phyloP scores from a whole-genome alignment of 2,888 invertebrate genomes.

The Tenthredo amoena region DNA sequence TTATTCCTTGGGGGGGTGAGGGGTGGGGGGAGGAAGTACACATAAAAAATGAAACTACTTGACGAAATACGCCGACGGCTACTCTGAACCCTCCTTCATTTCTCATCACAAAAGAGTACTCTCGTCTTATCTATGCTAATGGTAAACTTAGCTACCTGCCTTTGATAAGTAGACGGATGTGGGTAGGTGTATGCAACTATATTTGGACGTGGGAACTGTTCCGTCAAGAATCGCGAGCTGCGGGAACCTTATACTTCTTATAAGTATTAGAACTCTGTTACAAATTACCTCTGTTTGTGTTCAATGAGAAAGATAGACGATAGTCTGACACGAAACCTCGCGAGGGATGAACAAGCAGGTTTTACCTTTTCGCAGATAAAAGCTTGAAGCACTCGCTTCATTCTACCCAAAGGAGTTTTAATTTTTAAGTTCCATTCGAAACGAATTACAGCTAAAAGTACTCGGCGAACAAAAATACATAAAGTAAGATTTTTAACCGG shows the following conservation, averaged over 20 bases:
- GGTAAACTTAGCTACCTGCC: not conserved
- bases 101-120: constrained; percentile 26
- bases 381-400: not conserved
- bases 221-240: not conserved
- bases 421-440: not conserved
- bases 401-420: not conserved
- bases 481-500: not conserved
- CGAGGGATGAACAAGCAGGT: not conserved
- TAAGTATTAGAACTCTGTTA: constrained; percentile 7
- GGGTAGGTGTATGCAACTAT: not conserved
- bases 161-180: not conserved
- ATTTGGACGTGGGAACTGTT: constrained; percentile 1
- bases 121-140: constrained; percentile 34
- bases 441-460: not conserved
- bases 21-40: not conserved
- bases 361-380: not conserved
- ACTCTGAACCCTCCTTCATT: not conserved
- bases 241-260: not conserved
- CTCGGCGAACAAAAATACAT: constrained; percentile 4
- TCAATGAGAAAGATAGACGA: not conserved
- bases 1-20: not conserved
- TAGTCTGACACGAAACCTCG: not conserved
- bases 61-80: not conserved
- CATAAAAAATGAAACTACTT: constrained; percentile 42
- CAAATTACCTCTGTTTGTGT: not conserved